These are phyloP conservation scores for Colius striatus DNA, from an alignment of 2,113 vertebrate species.

Conservation along the genomic window DNA sequence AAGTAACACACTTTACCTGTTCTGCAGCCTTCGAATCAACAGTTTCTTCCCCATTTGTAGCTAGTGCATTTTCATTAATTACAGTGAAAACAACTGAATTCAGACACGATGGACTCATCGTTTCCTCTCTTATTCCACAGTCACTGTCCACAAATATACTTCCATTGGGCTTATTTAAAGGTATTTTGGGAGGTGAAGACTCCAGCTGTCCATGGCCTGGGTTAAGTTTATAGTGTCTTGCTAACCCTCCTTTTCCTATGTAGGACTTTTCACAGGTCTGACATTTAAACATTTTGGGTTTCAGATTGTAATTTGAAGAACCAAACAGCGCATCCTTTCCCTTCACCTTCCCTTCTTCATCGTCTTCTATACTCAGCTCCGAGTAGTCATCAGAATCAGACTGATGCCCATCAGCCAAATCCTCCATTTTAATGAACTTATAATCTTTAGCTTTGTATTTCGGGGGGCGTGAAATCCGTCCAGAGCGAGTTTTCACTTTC, in stretches of 20 bases:
- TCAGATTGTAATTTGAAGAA: constrained; percentile 76
- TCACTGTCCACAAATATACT: not conserved
- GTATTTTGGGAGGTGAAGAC: constrained; percentile 14
- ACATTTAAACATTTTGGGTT: constrained; percentile 86
- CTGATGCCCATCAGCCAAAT: constrained; percentile 88
- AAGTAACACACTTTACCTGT: constrained; percentile 66
- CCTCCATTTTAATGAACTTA: constrained; percentile 95
- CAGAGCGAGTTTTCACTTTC: constrained; percentile 92
- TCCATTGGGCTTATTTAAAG: constrained; percentile 32
- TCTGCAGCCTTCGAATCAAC: not conserved
- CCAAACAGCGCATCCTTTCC: constrained; percentile 48
- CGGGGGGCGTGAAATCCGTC: constrained; percentile 92
- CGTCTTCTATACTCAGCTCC: constrained; percentile 91
- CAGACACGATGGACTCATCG: not conserved
- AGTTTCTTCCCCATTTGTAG: not conserved
- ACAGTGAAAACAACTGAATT: not conserved
- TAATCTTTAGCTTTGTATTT: constrained; percentile 96
- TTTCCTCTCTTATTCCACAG: not conserved
- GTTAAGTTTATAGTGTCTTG: constrained; percentile 91
- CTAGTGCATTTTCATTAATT: not conserved
- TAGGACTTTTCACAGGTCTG: constrained; percentile 92
- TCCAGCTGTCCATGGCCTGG: constrained; percentile 83
- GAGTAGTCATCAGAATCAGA: constrained; percentile 98
- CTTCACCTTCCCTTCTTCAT: constrained; percentile 77
- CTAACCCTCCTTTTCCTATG: constrained; percentile 91